A percentile compares a stretch with the other conserved stretches of the same genome.
Conservation (phyloP, 2,888 invertebrate species). For the Dione vanillae region DNA sequence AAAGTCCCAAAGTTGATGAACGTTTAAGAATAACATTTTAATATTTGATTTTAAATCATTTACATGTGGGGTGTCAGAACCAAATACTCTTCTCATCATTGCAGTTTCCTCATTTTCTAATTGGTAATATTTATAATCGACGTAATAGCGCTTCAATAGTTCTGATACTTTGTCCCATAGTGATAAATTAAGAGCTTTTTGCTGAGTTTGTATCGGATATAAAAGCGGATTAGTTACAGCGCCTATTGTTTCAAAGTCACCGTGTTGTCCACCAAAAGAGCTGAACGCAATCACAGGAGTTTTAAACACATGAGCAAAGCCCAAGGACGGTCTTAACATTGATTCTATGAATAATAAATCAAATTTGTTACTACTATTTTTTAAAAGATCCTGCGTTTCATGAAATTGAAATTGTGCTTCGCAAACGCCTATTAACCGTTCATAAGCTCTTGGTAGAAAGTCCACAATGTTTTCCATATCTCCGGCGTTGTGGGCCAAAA, state of each 20-base stretch:
- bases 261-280: slow-evolving; percentile 51
- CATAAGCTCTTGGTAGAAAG: not conserved
- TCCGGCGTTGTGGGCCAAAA: not conserved
- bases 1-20: slow-evolving; percentile 59
- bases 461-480: not conserved
- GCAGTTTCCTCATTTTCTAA: slow-evolving; percentile 21
- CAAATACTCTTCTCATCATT: slow-evolving; percentile 46
- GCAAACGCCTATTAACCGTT: not conserved
- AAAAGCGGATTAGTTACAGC: slow-evolving; percentile 49
- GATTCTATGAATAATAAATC: slow-evolving; percentile 57
- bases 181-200: slow-evolving; percentile 51
- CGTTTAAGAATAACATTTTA: slow-evolving; percentile 65
- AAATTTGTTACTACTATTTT: slow-evolving; percentile 46
- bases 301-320: slow-evolving; percentile 51
- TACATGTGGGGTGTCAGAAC: slow-evolving; percentile 46
- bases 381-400: slow-evolving; percentile 34
- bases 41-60: slow-evolving; percentile 51
- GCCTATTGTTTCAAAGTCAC: slow-evolving; percentile 46
- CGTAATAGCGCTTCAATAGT: slow-evolving; percentile 34
- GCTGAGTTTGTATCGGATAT: slow-evolving; percentile 45
- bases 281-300: slow-evolving; percentile 55
- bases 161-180: slow-evolving; percentile 52
- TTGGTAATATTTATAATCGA: not conserved
- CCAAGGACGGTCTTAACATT: slow-evolving; percentile 45
- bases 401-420: slow-evolving; percentile 28